Percentiles rank a stretch among this genome's conserved stretches.
Conservation (phyloP, 2,888 invertebrate genomes). For the Encarsia formosa region DNA sequence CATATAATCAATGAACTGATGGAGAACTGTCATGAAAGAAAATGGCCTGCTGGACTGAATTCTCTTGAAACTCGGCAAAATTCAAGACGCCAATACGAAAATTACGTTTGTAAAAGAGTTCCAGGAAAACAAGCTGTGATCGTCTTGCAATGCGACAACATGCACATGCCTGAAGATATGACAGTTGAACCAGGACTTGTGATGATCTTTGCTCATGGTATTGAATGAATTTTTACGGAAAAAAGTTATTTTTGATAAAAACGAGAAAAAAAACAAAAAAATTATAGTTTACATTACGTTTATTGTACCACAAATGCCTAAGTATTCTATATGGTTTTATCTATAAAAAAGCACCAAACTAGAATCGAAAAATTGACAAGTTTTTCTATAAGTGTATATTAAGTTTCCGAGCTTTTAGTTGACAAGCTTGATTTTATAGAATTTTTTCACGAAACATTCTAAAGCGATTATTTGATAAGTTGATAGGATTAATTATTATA, state of each 20-base stretch:
- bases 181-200: constrained; percentile 94
- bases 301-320: constrained; percentile 11
- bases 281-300: constrained; percentile 8
- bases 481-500: constrained; percentile 10
- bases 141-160: constrained; percentile 90
- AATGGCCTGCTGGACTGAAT: constrained; percentile 91
- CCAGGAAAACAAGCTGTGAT: constrained; percentile 95
- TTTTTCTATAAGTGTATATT: constrained; percentile 12
- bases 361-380: constrained; percentile 2
- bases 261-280: constrained; percentile 6
- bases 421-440: constrained; percentile 18
- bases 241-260: constrained; percentile 32
- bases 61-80: constrained; percentile 91
- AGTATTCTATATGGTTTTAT: constrained; percentile 9
- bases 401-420: constrained; percentile 9
- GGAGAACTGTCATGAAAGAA: constrained; percentile 94
- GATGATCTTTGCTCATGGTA: constrained; percentile 98
- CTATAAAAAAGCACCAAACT: constrained; percentile 10
- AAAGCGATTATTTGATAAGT: background rate
- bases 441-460: constrained; percentile 14
- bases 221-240: constrained; percentile 58
- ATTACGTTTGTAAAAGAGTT: constrained; percentile 89
- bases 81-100: constrained; percentile 89
- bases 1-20: constrained; percentile 91
- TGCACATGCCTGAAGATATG: constrained; percentile 92